phyloP scores from a whole-genome alignment of 1,140 invertebrate species.

The Camponotus pennsylvanicus region DNA sequence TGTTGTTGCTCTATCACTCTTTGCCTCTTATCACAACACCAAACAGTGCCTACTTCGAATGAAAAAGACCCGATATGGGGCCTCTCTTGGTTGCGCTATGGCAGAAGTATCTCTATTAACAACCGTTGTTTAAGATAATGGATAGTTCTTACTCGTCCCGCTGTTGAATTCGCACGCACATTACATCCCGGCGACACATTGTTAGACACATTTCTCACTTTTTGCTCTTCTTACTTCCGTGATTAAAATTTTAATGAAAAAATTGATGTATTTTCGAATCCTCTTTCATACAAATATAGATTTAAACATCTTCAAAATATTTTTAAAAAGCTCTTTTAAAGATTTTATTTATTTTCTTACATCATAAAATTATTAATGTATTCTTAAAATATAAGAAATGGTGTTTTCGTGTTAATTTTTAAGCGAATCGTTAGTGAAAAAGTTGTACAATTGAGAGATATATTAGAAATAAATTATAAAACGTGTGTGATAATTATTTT shows the following conservation, averaged over 20 bases:
- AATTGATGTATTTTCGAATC: neutral
- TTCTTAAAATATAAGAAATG: neutral
- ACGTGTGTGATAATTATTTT: neutral
- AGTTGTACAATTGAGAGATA: neutral
- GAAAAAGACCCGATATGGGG: slow-evolving; percentile 43
- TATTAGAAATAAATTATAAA: too few species aligned
- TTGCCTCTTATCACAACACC: slow-evolving; percentile 77
- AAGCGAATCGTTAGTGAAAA: slow-evolving; percentile 11
- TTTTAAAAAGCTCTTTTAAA: neutral
- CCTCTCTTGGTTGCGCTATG: slow-evolving; percentile 40
- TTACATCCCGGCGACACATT: slow-evolving; percentile 32
- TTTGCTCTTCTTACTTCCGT: slow-evolving; percentile 51
- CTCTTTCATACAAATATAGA: neutral
- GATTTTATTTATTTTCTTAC: neutral
- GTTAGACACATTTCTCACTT: slow-evolving; percentile 45
- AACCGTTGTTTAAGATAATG: slow-evolving; percentile 56
- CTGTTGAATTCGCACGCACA: slow-evolving; percentile 3
- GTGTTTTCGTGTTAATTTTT: neutral
- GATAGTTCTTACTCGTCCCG: slow-evolving; percentile 34
- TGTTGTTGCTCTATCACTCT: slow-evolving; percentile 71
- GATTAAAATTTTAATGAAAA: neutral
- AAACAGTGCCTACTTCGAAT: slow-evolving; percentile 71
- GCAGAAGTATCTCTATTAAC: slow-evolving; percentile 60
- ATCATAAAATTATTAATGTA: slow-evolving; percentile 13
- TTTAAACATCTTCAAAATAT: neutral